Percentiles rank a stretch among this genome's conserved stretches.
phyloP scores from a whole-genome alignment of 1,140 invertebrate species.

The Mamestra configurata region DNA sequence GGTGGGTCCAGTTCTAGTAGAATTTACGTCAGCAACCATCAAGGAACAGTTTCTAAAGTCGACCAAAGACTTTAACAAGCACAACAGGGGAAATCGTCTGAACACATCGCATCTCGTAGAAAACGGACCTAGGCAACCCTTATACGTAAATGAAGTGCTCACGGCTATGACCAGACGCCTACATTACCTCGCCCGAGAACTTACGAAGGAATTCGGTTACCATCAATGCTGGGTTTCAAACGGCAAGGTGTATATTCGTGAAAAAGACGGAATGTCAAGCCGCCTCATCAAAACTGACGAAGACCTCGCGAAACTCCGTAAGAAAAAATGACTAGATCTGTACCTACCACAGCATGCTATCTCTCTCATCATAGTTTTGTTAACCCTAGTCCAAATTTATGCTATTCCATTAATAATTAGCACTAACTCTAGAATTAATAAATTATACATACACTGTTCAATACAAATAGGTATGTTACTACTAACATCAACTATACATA shows the following conservation, averaged over 20 bases:
- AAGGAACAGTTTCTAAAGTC: too few relatives aligned
- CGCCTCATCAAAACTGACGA: slow-evolving; percentile 41
- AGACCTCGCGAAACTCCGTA: slow-evolving; percentile 15
- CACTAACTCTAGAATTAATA: too few relatives aligned
- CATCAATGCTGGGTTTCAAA: slow-evolving; percentile 48
- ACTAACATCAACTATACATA: background rate
- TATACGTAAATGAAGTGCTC: slow-evolving; percentile 39
- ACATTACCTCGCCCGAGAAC: slow-evolving; percentile 44
- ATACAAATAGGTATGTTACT: background rate
- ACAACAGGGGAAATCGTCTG: too few relatives aligned
- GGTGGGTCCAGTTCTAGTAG: too few relatives aligned
- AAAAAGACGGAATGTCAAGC: slow-evolving; percentile 29
- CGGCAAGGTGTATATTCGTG: slow-evolving; percentile 47
- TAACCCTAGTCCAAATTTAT: background rate
- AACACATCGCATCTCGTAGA: too few relatives aligned
- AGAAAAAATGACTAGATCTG: slow-evolving; percentile 1
- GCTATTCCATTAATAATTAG: background rate
- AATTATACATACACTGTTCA: too few relatives aligned
- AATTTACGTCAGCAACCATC: too few relatives aligned
- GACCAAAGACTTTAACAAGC: too few relatives aligned
- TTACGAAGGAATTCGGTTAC: slow-evolving; percentile 28
- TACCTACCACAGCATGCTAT: background rate
- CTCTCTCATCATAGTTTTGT: background rate
- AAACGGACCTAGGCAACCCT: background rate
- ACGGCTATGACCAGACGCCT: slow-evolving; percentile 42